Conservation (phyloP, 2,888 invertebrate species). For the Gortyna flavago region DNA sequence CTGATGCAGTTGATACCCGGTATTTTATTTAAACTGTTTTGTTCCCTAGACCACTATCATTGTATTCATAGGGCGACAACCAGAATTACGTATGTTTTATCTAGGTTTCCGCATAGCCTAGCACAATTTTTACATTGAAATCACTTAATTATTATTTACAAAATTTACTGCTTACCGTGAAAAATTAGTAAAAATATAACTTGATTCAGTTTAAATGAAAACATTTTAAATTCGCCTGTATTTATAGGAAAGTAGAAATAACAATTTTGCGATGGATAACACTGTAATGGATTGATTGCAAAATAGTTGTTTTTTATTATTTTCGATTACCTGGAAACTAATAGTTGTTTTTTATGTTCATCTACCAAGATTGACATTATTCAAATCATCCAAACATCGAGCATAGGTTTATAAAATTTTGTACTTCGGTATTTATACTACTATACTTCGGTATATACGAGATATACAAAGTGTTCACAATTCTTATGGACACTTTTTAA, state of each 20-base stretch:
- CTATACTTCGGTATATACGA: too few relatives aligned
- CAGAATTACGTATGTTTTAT: neutral
- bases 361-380: neutral
- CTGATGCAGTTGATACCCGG: neutral
- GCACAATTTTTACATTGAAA: neutral
- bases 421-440: too few relatives aligned
- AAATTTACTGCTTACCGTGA: conserved; percentile 29
- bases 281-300: neutral
- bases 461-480: too few relatives aligned
- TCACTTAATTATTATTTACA: neutral
- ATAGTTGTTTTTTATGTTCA: neutral
- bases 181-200: conserved; percentile 22
- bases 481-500: too few relatives aligned
- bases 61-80: neutral
- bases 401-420: neutral
- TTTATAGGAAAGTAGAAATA: conserved; percentile 1
- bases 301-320: neutral
- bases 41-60: neutral
- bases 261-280: conserved; percentile 18
- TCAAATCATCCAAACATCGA: neutral
- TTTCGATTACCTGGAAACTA: conserved; percentile 11
- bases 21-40: neutral
- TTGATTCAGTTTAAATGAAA: conserved; percentile 11
- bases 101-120: neutral
- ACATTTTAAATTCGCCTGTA: conserved; percentile 24